Evolutionary conservation across 1,140 invertebrate species (phyloP).

Genomic region (Trinorchestia longiramus): DNA sequence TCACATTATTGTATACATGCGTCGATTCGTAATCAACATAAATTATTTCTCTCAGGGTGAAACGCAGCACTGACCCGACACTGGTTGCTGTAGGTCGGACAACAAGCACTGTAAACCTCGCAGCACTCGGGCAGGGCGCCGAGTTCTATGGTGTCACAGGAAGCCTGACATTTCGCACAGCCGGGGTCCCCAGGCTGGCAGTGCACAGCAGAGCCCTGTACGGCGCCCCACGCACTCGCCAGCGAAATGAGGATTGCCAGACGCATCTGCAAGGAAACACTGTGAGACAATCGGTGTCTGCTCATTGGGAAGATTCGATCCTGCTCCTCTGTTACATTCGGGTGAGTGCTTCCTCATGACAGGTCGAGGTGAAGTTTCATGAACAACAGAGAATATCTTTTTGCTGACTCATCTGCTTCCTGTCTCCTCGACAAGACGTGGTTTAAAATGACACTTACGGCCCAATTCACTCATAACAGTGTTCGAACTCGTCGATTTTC

Average conservation of each 20-base stretch:
- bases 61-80: constrained; percentile 61
- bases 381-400: not conserved
- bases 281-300: not conserved
- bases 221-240: not conserved
- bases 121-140: constrained; percentile 64
- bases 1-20: too few species aligned
- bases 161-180: constrained; percentile 58
- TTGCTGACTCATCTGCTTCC: not conserved
- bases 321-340: not conserved
- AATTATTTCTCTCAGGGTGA: not conserved
- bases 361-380: not conserved
- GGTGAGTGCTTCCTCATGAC: not conserved
- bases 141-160: constrained; percentile 56
- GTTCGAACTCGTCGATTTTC: not conserved
- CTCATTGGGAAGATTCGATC: too few species aligned
- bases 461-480: not conserved
- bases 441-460: not conserved
- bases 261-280: not conserved
- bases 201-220: constrained; percentile 54
- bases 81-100: constrained; percentile 62
- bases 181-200: constrained; percentile 60
- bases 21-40: too few species aligned
- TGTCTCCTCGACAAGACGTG: not conserved
- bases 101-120: constrained; percentile 64
- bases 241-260: not conserved